Base-by-base conservation (phyloP, 2,888 invertebrate species). In the Diaperis boleti region DNA sequence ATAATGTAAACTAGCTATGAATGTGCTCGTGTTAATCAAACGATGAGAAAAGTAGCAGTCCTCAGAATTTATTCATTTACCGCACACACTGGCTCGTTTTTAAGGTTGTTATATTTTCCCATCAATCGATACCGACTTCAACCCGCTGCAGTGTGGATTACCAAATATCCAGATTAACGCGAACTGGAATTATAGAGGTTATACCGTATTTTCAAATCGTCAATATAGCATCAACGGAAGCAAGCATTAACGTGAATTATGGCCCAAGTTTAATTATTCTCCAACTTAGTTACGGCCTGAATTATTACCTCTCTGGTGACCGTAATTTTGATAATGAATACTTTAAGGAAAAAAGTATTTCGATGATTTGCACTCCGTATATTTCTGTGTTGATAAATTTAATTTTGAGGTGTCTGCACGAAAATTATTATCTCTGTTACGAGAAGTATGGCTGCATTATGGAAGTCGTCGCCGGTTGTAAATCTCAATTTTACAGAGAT, bases 401-500 rank as follows among this genome's bases (percentile, higher is more conserved):
- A 50, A 60, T 60, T 60, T 60, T 44, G 31, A 52, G 42, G 42
- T 35, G 50, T 50, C 59, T 33, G 33, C 41, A 26, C 59, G 33
- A 52, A 52, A 50, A 52, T 60, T 59, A 59, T 59, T 49, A 39
- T 31, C 59, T 20, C 35, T 20, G 49, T n/a, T 49, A 49, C 49
- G 47, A 49, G 47, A 59, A 41, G 39, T 59, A 59, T 31, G 14
- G 49, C 59, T 31, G 29, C 49, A 49, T 59, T 59, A 49, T 41
- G 29, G 45, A 35, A 49, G 49, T 47, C 49, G 49, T 41, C 59
- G 29, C 55, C 44, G 8, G 47, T 41, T 39, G 35, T 60, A 60
- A 60, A 60, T 60, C 59, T 52, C 26, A 52, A 60, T 60, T 60
- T 59, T 29, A 41, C 5, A 33, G 42, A 60, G 35, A 42, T 42